A percentile compares a stretch with the other conserved stretches of the same genome.
Conservation (phyloP, 1,140 invertebrate genomes). For the Drosophila carrolli region DNA sequence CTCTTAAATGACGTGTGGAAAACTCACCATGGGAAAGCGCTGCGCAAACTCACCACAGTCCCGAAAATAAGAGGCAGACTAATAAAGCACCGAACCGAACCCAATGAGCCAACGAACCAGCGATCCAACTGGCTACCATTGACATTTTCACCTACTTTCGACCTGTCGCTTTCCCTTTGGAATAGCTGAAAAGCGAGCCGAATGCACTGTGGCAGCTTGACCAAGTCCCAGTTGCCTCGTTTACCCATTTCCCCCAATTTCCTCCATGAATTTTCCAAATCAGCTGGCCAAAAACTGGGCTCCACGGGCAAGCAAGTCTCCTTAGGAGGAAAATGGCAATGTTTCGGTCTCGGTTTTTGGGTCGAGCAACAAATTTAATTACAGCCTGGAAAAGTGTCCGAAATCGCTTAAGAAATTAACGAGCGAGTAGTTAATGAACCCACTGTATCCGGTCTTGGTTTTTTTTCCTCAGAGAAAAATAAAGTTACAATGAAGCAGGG, state of each 20-base stretch:
- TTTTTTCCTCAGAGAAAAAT: slow-evolving; percentile 16
- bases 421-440: slow-evolving; percentile 65
- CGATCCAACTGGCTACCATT: slow-evolving; percentile 35
- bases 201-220: slow-evolving; percentile 59
- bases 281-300: slow-evolving; percentile 19
- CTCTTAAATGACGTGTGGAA: slow-evolving; percentile 34
- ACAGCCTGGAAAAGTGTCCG: slow-evolving; percentile 14
- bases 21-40: slow-evolving; percentile 26
- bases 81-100: slow-evolving; percentile 8
- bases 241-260: slow-evolving; percentile 60
- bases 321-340: slow-evolving; percentile 16
- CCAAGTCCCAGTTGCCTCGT: slow-evolving; percentile 60
- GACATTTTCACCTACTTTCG: slow-evolving; percentile 54
- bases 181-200: slow-evolving; percentile 8
- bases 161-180: slow-evolving; percentile 61
- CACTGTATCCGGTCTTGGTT: slow-evolving; percentile 5
- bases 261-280: slow-evolving; percentile 56
- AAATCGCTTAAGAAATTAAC: slow-evolving; percentile 63
- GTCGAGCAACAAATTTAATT: slow-evolving; percentile 39
- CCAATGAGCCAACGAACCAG: slow-evolving; percentile 16
- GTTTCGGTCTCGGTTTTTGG: slow-evolving; percentile 18
- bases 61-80: background rate
- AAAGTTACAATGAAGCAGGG: slow-evolving; percentile 36
- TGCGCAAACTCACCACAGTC: slow-evolving; percentile 56
- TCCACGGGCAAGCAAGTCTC: background rate